Conservation (phyloP, 2,113 vertebrate genomes). For the Addax nasomaculatus region DNA sequence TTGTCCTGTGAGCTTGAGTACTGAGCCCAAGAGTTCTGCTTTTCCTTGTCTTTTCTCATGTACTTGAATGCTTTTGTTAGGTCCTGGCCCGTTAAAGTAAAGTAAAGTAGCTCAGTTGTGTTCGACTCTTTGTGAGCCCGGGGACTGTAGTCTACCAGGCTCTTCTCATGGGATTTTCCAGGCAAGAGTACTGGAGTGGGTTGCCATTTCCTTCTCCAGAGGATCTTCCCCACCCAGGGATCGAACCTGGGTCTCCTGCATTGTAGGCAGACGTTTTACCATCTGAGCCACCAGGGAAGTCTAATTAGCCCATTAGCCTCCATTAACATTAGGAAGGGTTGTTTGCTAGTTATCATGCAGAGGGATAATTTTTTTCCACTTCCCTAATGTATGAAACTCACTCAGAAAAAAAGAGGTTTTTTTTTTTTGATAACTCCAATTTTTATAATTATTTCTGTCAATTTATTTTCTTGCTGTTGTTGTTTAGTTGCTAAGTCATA, state of each 20-base stretch:
- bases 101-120: too few relatives aligned
- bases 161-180: too few relatives aligned
- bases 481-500: background rate
- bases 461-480: background rate
- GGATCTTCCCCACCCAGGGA: too few relatives aligned
- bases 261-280: too few relatives aligned
- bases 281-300: too few relatives aligned
- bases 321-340: background rate
- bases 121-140: accelerated
- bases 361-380: background rate
- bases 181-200: too few relatives aligned
- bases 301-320: background rate
- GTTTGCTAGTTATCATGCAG: background rate
- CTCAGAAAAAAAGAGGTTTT: background rate
- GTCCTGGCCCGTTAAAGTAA: background rate
- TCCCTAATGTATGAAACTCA: background rate
- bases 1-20: background rate
- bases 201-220: too few relatives aligned
- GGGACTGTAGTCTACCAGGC: too few relatives aligned
- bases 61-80: background rate
- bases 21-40: background rate
- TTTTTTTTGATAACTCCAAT: background rate
- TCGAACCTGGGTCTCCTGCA: too few relatives aligned
- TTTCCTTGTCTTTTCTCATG: background rate
- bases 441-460: background rate